Conservation (phyloP, 1,140 invertebrate genomes). For the Papilio helenus region DNA sequence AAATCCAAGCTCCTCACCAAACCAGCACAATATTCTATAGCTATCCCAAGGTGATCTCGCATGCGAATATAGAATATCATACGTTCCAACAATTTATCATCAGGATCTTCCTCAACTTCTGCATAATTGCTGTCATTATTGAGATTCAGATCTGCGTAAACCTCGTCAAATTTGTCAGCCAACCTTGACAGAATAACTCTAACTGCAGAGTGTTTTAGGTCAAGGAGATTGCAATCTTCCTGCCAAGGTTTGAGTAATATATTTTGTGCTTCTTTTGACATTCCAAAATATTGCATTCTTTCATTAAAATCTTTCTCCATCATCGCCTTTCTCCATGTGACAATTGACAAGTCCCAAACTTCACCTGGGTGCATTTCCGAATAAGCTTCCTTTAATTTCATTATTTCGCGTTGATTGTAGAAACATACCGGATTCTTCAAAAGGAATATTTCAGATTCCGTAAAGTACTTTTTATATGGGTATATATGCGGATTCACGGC, state of each 20-base stretch:
- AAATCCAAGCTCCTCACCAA: conserved; percentile 69
- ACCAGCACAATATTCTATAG: conserved; percentile 64
- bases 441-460: conserved; percentile 71
- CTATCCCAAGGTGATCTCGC: conserved; percentile 59
- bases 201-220: conserved; percentile 61
- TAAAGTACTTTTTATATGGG: conserved; percentile 66
- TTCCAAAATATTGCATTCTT: conserved; percentile 69
- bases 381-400: conserved; percentile 64
- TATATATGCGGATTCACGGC: conserved; percentile 58
- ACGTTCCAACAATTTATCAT: conserved; percentile 41
- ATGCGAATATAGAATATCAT: conserved; percentile 64
- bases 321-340: conserved; percentile 67
- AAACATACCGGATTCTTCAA: conserved; percentile 75
- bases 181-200: conserved; percentile 60
- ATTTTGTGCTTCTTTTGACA: conserved; percentile 56
- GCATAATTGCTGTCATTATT: neutral
- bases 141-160: conserved; percentile 41
- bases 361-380: conserved; percentile 60
- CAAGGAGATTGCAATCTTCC: conserved; percentile 58
- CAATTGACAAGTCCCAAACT: conserved; percentile 69
- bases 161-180: conserved; percentile 62
- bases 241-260: conserved; percentile 70
- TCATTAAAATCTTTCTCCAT: conserved; percentile 69
- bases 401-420: conserved; percentile 74
- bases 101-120: conserved; percentile 34